Evolutionary conservation across 2,888 invertebrate genomes (phyloP).

Genomic region (Caenorhabditis sp.): DNA sequence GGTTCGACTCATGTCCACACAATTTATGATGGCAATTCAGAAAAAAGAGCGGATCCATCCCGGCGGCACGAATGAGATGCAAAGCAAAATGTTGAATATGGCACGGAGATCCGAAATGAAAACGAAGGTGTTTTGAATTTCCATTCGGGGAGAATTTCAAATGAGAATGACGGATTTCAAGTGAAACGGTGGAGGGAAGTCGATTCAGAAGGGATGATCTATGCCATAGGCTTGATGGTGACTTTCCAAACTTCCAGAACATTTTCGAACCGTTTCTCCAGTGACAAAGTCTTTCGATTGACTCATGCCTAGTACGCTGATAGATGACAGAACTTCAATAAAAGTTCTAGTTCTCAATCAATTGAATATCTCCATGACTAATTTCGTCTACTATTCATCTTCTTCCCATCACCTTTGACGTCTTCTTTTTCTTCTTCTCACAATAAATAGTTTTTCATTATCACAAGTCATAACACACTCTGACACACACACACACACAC

Average conservation of each 20-base stretch:
- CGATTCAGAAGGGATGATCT: too few species aligned
- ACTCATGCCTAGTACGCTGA: background rate
- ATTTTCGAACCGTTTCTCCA: too few species aligned
- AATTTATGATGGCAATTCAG: constrained; percentile 56
- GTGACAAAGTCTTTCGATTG: too few species aligned
- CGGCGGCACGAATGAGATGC: constrained; percentile 20
- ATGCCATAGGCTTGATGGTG: too few species aligned
- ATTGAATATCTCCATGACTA: background rate
- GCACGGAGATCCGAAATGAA: background rate
- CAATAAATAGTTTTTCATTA: constrained; percentile 6
- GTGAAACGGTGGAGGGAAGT: background rate
- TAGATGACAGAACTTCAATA: background rate
- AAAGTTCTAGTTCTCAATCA: background rate
- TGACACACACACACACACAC: background rate
- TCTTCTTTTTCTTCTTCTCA: background rate
- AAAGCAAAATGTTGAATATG: constrained; percentile 3
- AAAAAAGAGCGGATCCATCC: constrained; percentile 19
- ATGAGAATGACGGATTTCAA: constrained; percentile 14
- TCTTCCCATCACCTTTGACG: background rate
- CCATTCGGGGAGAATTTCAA: constrained; percentile 13
- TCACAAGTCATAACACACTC: constrained; percentile 6
- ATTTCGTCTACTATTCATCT: background rate
- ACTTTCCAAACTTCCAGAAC: too few species aligned
- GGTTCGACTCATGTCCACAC: background rate
- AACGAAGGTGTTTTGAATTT: constrained; percentile 23